Base-by-base conservation (phyloP, 2,797 vertebrate species). In the Echeneis naucrates region DNA sequence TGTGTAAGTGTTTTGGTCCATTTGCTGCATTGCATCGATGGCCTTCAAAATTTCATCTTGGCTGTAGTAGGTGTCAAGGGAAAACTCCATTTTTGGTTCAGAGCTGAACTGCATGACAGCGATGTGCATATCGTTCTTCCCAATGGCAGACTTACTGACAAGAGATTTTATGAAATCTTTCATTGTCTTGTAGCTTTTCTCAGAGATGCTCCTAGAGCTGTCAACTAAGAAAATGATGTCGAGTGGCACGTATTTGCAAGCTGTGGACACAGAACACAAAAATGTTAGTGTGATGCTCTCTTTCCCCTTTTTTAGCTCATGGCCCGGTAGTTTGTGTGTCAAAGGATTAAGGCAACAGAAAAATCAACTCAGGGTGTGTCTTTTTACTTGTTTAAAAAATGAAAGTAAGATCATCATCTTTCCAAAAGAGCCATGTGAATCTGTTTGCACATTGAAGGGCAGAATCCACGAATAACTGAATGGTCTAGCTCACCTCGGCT, bases 31-130 rank as follows among this genome's bases (percentile, higher is more conserved):
- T 0, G 0, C 1, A 7, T 80, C 67, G n/a, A 96, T 85, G 3
- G 78, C 70, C 1, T 57, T 13, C 0, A 17, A 2, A 8, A 96
- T 64, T 1, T 64, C 50, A 0, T 9, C 11, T 32, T 58, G 81
- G 33, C 35, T 86, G 2, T 57, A 38, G 51, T 86, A 83, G 0
- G 0, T 19, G 35, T 90, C 80, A 1, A 96, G 92, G 45, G 72
- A 14, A 68, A 96, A 96, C 45, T 94, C 91, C 26, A 90, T 69
- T 2, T 27, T 30, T 3, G 77, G 56, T 0, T 8, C 0, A 4
- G 67, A 40, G 32, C 95, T 93, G 69, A 93, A 96, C 71, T 84
- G 94, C 68, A 96, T 88, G 6, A 96, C 68, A 10, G 95, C 96
- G 26, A 96, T 38, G 5, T 84, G 93, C 32, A 96, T 88, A 19